Percentiles rank a stretch among this genome's conserved stretches.
Evolutionary conservation across 2,888 invertebrate genomes (phyloP).

Genomic region (Lordiphosa andalusiaca): DNA sequence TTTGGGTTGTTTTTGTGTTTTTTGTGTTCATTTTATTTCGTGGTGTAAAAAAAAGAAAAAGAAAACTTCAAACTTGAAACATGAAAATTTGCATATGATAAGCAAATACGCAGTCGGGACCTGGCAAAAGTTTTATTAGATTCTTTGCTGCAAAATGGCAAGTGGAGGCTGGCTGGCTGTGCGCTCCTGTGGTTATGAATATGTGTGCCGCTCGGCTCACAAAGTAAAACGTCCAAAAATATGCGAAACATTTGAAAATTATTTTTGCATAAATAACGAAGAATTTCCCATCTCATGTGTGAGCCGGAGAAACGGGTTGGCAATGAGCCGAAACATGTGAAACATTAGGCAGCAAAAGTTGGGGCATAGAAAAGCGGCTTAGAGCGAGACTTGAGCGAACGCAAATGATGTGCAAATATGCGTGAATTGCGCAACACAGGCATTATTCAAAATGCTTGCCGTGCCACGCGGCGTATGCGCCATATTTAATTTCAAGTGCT

Average conservation of each 20-base stretch:
- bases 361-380: conserved; percentile 43
- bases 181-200: conserved; percentile 63
- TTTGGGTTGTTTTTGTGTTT: conserved; percentile 3
- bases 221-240: conserved; percentile 45
- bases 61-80: conserved; percentile 63
- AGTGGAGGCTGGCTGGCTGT: not conserved
- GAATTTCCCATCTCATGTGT: conserved; percentile 30
- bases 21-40: not conserved
- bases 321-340: conserved; percentile 52
- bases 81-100: conserved; percentile 74
- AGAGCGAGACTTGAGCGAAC: conserved; percentile 23
- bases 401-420: conserved; percentile 63
- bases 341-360: conserved; percentile 33
- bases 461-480: conserved; percentile 52
- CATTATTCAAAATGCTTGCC: not conserved
- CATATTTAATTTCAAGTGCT: conserved; percentile 55
- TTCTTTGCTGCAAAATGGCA: too few species aligned
- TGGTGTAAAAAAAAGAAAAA: too few species aligned
- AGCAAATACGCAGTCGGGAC: conserved; percentile 51
- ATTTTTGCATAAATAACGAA: conserved; percentile 69
- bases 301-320: conserved; percentile 53
- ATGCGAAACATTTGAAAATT: conserved; percentile 69
- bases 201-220: conserved; percentile 31
- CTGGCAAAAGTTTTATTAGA: conserved; percentile 72
- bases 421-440: conserved; percentile 29